phyloP scores from a whole-genome alignment of 2,113 vertebrate genomes.

The Datnioides undecimradiatus region DNA sequence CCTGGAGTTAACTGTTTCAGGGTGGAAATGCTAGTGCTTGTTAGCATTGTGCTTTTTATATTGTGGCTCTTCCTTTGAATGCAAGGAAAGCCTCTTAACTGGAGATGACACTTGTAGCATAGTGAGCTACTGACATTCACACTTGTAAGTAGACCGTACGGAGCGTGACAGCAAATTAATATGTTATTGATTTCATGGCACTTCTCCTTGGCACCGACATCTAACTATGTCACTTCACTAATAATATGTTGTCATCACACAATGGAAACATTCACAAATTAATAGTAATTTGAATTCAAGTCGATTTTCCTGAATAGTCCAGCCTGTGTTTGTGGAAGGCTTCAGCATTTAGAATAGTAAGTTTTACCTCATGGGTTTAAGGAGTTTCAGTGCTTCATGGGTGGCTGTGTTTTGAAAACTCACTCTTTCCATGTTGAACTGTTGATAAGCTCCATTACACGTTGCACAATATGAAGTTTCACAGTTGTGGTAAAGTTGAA shows the following conservation, averaged over 20 bases:
- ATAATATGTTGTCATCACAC: slow-evolving; percentile 28
- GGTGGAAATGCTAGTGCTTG: background rate
- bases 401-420: background rate
- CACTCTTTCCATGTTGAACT: background rate
- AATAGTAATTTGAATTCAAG: slow-evolving; percentile 13
- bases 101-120: slow-evolving; percentile 23
- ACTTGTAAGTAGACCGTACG: slow-evolving; percentile 17
- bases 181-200: slow-evolving; percentile 56
- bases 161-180: slow-evolving; percentile 44
- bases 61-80: background rate
- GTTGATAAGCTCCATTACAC: background rate
- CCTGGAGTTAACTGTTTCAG: slow-evolving; percentile 54
- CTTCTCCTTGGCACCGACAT: slow-evolving; percentile 33
- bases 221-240: slow-evolving; percentile 37
- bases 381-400: background rate
- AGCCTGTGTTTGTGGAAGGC: background rate
- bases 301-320: slow-evolving; percentile 1
- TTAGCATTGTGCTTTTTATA: background rate
- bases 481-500: background rate
- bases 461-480: background rate
- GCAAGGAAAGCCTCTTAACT: background rate
- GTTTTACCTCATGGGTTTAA: slow-evolving; percentile 1
- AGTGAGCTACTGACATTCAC: slow-evolving; percentile 33
- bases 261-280: slow-evolving; percentile 10
- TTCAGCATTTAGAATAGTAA: background rate